phyloP scores from a whole-genome alignment of 2,113 vertebrate species.

The Malurus alboscapulatus region DNA sequence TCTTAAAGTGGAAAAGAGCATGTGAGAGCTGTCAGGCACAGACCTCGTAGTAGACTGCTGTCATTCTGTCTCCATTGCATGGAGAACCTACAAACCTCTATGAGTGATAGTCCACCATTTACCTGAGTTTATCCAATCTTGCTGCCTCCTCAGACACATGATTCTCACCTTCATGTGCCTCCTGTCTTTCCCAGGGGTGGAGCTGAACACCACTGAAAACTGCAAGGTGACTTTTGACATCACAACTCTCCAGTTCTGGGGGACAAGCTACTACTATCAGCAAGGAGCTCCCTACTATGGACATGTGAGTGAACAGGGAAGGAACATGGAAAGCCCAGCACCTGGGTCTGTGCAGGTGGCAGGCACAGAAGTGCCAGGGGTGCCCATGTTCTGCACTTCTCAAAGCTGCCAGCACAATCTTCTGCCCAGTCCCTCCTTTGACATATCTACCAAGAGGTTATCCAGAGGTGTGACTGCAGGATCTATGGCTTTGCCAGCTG shows the following conservation, averaged over 20 bases:
- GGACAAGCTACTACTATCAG: conserved; percentile 43
- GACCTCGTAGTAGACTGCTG: not conserved
- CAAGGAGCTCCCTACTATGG: conserved; percentile 61
- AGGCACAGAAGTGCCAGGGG: not conserved
- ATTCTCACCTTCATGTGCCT: not conserved
- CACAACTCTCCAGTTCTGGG: conserved; percentile 26
- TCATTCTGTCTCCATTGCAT: not conserved
- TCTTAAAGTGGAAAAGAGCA: not conserved
- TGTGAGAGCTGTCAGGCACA: not conserved
- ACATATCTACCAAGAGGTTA: not conserved
- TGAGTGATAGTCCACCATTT: not conserved
- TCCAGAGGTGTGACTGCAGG: not conserved
- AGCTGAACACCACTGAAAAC: conserved; percentile 26
- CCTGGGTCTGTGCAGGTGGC: not conserved
- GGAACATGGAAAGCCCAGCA: not conserved
- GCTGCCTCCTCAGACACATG: not conserved
- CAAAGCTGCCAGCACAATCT: not conserved
- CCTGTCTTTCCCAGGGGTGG: conserved; percentile 21
- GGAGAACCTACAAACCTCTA: not conserved
- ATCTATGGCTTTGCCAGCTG: not conserved
- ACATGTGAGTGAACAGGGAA: conserved; percentile 21
- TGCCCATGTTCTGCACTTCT: not conserved
- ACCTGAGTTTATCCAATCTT: not conserved
- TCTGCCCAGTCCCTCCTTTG: not conserved
- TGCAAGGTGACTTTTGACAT: conserved; percentile 45